Evolutionary conservation across 2,797 vertebrate genomes (phyloP), one percentile per base, ranked within the genome.

Genomic region (Sebastes cheni): DNA sequence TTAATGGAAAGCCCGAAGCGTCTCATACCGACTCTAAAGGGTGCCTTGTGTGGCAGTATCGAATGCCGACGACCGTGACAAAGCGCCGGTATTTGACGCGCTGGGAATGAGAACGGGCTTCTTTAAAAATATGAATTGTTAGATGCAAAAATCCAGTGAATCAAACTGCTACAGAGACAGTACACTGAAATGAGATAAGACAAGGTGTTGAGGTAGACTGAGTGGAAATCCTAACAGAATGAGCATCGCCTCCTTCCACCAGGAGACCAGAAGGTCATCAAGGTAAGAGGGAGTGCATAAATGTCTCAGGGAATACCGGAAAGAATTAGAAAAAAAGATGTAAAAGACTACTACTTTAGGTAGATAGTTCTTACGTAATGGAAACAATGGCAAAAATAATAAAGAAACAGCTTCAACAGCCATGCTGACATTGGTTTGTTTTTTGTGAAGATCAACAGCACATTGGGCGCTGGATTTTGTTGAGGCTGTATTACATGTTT

Each of bases 191-290:
- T 64, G 6, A 71, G 32, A 67, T n/a, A 62, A 54, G 14, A 25
- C 34, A 70, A 11, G 36, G 70, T 50, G 25, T 18, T 85, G 84
- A 88, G 88, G 86, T 88, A 90, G 88, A 78, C 30, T 2, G 13
- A 67, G 29, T 52, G 52, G 39, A 77, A 29, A 76, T 36, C 9
- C 16, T 30, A 20, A 61, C 58, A 72, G 58, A 73, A 50, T 27
- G 42, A 73, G 55, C 68, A n/a, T 60, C 18, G 6, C n/a, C 42
- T 61, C 14, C 62, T 50, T 30, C 22, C 29, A 67, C 25, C 14
- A 61, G 58, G 64, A 61, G 34, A 62, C 5, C 13, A 11, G 12
- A 36, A 34, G 13, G 20, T 10, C 56, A 36, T 55, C 20, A n/a
- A 13, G 22, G 60, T 52, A 6, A 60, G 32, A n/a, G 22, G 34